phyloP scores from a whole-genome alignment of 1,140 invertebrate species.

The Phocides pigmalion region DNA sequence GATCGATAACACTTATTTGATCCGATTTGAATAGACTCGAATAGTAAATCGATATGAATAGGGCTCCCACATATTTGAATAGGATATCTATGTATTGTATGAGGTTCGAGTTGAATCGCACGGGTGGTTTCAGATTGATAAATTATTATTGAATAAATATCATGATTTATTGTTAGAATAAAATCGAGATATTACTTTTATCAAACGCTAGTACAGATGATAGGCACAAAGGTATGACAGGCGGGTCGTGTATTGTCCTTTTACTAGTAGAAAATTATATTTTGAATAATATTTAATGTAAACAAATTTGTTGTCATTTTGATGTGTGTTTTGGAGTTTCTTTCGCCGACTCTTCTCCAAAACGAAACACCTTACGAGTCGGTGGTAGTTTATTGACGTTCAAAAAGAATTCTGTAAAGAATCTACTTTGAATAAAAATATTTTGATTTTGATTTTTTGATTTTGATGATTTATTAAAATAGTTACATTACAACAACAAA shows the following conservation, averaged over 20 bases:
- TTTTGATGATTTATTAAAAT: too few species aligned
- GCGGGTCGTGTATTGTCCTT: not conserved
- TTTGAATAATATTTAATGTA: too few species aligned
- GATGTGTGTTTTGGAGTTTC: too few species aligned
- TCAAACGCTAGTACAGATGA: not conserved
- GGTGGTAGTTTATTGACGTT: too few species aligned
- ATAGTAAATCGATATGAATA: slow-evolving; percentile 30
- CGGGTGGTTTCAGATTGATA: slow-evolving; percentile 6
- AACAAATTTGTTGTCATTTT: too few species aligned
- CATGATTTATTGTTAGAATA: slow-evolving; percentile 12
- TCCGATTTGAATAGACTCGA: slow-evolving; percentile 52
- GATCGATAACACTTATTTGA: slow-evolving; percentile 61
- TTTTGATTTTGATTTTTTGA: too few species aligned
- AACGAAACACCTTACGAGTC: too few species aligned
- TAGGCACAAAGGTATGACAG: not conserved
- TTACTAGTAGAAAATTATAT: not conserved
- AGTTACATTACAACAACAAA: too few species aligned
- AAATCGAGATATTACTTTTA: slow-evolving; percentile 2
- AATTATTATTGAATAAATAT: slow-evolving; percentile 14
- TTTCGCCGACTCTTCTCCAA: too few species aligned
- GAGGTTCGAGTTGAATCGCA: not conserved
- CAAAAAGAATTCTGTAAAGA: too few species aligned
- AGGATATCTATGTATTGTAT: slow-evolving; percentile 17
- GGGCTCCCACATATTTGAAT: slow-evolving; percentile 25
- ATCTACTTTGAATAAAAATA: too few species aligned